phyloP scores from a whole-genome alignment of 2,888 invertebrate genomes.

The Atethmia centrago region DNA sequence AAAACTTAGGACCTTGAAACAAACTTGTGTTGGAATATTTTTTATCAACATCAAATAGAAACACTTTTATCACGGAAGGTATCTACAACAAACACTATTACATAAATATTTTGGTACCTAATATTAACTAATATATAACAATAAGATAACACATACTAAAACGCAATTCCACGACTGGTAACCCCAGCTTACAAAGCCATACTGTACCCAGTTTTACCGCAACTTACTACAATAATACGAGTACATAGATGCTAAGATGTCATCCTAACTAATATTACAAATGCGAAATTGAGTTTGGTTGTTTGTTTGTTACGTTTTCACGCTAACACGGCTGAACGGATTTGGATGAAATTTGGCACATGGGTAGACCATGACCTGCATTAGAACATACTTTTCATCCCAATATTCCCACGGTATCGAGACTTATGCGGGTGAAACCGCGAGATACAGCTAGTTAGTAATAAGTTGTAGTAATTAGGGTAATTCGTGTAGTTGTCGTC shows the following conservation, averaged over 20 bases:
- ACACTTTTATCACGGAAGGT: neutral
- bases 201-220: slow-evolving; percentile 13
- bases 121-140: neutral
- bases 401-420: too few relatives aligned
- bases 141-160: slow-evolving; percentile 37
- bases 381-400: too few relatives aligned
- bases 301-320: too few relatives aligned
- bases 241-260: slow-evolving; percentile 9
- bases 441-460: too few relatives aligned
- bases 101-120: slow-evolving; percentile 19
- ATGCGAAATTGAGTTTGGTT: too few relatives aligned
- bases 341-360: too few relatives aligned
- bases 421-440: too few relatives aligned
- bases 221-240: slow-evolving; percentile 9
- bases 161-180: slow-evolving; percentile 20
- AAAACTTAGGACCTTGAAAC: neutral
- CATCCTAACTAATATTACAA: too few relatives aligned
- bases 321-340: too few relatives aligned
- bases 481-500: neutral
- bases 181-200: slow-evolving; percentile 45
- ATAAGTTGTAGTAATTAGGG: slow-evolving; percentile 14
- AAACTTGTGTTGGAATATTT: neutral
- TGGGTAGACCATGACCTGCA: too few relatives aligned
- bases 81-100: slow-evolving; percentile 17
- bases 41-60: neutral